A percentile compares a stretch with the other conserved stretches of the same genome.
phyloP scores from a whole-genome alignment of 2,797 vertebrate species.

The Serranus cabrilla region DNA sequence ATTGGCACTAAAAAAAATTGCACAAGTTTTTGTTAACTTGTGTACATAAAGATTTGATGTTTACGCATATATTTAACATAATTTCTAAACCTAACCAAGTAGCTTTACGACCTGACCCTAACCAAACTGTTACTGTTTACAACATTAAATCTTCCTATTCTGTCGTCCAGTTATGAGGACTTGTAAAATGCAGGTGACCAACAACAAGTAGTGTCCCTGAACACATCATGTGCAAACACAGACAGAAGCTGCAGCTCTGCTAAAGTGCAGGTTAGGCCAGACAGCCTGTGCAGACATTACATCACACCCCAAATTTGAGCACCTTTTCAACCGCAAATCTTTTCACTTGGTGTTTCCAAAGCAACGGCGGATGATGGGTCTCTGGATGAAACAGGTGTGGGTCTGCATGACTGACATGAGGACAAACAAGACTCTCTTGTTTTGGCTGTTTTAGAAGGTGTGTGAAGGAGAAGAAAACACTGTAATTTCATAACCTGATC shows the following conservation, averaged over 20 bases:
- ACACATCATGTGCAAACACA: constrained; percentile 10
- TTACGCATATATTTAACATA: no score
- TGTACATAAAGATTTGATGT: no score
- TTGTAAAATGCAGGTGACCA: background rate
- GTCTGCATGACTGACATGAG: constrained; percentile 27
- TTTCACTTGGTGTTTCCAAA: background rate
- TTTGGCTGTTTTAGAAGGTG: constrained; percentile 25
- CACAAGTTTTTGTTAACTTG: no score
- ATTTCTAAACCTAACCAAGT: no score
- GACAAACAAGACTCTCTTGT: background rate
- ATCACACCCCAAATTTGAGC: background rate
- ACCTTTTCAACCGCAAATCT: no score
- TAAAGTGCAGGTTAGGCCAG: no score
- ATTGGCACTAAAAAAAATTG: no score
- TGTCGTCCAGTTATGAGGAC: no score
- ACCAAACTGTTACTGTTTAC: no score
- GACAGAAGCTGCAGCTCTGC: background rate
- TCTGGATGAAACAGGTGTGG: background rate
- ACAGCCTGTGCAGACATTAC: background rate
- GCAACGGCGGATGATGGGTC: background rate
- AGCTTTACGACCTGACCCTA: no score
- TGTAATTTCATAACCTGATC: constrained; percentile 25
- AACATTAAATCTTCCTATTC: no score
- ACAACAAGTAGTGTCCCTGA: background rate
- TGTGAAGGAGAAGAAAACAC: constrained; percentile 37